A percentile compares a stretch with the other conserved stretches of the same genome.
These are phyloP conservation scores for Tetragonula clypearis DNA, from an alignment of 1,140 invertebrate genomes.

Conservation along the genomic window DNA sequence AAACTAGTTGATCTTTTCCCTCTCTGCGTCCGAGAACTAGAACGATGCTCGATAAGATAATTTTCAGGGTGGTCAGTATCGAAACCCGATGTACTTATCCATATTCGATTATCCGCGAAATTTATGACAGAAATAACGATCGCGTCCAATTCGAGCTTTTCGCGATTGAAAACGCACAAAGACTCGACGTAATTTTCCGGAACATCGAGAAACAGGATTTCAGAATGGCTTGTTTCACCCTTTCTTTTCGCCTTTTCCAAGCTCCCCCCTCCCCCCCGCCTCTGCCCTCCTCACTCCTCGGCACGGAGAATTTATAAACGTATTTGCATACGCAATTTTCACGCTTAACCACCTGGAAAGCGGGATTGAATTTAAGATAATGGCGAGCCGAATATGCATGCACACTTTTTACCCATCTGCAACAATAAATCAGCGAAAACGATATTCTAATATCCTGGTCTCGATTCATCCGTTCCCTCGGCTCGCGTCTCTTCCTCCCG, in stretches of 20 bases:
- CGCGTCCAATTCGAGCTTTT: neutral
- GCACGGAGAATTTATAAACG: slow-evolving; percentile 71
- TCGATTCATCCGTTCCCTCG: slow-evolving; percentile 13
- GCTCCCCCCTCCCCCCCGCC: too few relatives aligned
- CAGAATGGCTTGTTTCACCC: slow-evolving; percentile 59
- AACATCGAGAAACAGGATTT: slow-evolving; percentile 60
- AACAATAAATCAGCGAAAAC: slow-evolving; percentile 50
- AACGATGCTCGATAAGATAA: neutral
- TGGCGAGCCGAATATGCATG: slow-evolving; percentile 71
- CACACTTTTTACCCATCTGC: slow-evolving; percentile 61
- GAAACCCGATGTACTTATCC: slow-evolving; percentile 1
- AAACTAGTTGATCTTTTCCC: neutral
- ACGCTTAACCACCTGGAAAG: slow-evolving; percentile 74
- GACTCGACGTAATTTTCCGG: slow-evolving; percentile 64
- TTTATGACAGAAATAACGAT: slow-evolving; percentile 20
- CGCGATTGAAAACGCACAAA: slow-evolving; percentile 34
- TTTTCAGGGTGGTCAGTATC: neutral
- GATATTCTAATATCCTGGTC: slow-evolving; percentile 58
- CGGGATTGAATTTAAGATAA: slow-evolving; percentile 75
- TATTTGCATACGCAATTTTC: slow-evolving; percentile 76
- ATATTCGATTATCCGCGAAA: slow-evolving; percentile 1
- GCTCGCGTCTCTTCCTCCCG: too few relatives aligned
- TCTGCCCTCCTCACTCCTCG: too few relatives aligned
- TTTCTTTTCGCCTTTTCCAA: neutral
- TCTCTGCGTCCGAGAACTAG: neutral